These are phyloP conservation scores for Vulpes ferrilata DNA, from an alignment of 2,113 vertebrate genomes.

Conservation along the genomic window DNA sequence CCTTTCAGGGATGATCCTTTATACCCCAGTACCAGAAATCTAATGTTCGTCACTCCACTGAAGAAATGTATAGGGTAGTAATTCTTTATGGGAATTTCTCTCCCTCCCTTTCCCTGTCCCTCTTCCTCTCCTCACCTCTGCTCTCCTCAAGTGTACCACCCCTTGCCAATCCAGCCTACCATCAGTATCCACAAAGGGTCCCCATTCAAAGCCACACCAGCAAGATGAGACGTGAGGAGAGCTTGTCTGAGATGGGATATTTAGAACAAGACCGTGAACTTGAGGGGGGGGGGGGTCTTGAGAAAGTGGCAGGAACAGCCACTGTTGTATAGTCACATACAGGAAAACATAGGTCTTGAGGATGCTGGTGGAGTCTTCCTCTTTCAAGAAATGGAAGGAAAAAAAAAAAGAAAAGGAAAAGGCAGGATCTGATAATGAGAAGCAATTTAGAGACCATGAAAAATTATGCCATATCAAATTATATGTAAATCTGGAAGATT, in stretches of 20 bases:
- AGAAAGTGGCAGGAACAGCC: not conserved
- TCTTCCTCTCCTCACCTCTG: not conserved
- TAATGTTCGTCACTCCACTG: not conserved
- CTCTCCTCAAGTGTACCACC: not conserved
- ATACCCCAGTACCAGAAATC: not conserved
- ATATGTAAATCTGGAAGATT: not conserved
- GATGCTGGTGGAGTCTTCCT: not conserved
- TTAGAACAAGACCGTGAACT: conserved; percentile 49
- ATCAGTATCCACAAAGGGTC: conserved; percentile 79
- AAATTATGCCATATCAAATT: not conserved
- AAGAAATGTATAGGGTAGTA: not conserved
- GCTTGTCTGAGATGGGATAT: conserved; percentile 38
- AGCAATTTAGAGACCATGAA: not conserved
- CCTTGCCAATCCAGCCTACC: not conserved
- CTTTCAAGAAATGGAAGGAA: not conserved
- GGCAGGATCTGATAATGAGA: not conserved
- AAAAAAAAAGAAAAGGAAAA: not conserved
- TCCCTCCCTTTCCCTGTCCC: not conserved
- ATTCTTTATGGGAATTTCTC: not conserved
- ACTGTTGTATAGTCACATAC: not conserved
- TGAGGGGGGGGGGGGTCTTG: not conserved
- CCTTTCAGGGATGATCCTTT: conserved; percentile 55
- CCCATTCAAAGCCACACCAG: conserved; percentile 73
- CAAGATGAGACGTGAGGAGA: conserved; percentile 55
- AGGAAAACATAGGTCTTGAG: not conserved